Evolutionary conservation across 2,888 invertebrate genomes (phyloP), one percentile per base, ranked within the genome.

Genomic region (Hirtodrosophila trivittata): DNA sequence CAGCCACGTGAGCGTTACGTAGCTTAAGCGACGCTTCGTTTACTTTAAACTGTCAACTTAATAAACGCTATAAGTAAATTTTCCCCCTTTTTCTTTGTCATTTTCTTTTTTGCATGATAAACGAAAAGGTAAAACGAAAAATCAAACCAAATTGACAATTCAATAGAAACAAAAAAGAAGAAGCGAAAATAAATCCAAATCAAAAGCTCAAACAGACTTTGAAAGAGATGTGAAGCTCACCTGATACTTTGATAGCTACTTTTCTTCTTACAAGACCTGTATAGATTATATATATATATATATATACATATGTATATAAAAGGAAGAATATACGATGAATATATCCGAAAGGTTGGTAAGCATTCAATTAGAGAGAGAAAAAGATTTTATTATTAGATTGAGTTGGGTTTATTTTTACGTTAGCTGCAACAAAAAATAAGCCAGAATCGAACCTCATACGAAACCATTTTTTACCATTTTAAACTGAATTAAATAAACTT

Each of bases 191-290:
- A 51, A 43, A 55, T 21, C 32, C 8, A 51, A 57, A 56, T 26
- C 50, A 51, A 25, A 64, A 33, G 10, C 10, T 12, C 1, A 12
- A 2, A 35, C 28, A 14, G 9, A 38, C 25, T 25, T 21, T 41
- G 45, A 12, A 21, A 43, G 25, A 42, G 52, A 21, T 3, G 41
- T 49, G 32, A 10, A 30, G 37, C 35, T 71, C 68, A 58, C 58
- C 57, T 41, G 75, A 55, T 16, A 64, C 33, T 47, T 64, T 74
- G 39, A 57, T 84, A 25, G 67, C 86, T 6, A 74, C 66, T 59
- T 89, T 89, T 88, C 91, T 91, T 87, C 90, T 87, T 88, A 91
- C 87, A 57, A 91, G 89, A 87, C 90, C 91, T 90, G 87, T 38
- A 25, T 41, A 28, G 13, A 43, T 9, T 45, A 49, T 33, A 18